These are phyloP conservation scores for Malurus leucopterus DNA, from an alignment of 2,797 vertebrate genomes.

Conservation along the genomic window DNA sequence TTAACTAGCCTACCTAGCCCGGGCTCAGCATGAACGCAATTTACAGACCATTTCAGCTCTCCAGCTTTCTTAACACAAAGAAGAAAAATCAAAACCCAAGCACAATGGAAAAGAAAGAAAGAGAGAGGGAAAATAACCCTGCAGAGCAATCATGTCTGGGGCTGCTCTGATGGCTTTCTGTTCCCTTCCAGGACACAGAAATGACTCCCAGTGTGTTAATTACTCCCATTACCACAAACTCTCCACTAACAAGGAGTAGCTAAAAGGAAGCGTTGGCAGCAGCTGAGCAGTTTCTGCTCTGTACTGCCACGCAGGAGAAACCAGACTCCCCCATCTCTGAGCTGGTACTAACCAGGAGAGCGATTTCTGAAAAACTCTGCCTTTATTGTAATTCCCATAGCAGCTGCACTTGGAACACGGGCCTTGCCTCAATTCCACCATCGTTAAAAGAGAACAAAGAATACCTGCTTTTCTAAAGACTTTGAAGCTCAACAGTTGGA, in stretches of 20 bases:
- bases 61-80: conserved; percentile 75
- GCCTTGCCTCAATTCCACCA: conserved; percentile 24
- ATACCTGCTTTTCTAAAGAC: conserved; percentile 8
- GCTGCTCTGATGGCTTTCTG: conserved; percentile 70
- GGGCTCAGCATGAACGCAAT: conserved; percentile 73
- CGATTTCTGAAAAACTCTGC: conserved; percentile 9
- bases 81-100: conserved; percentile 71
- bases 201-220: conserved; percentile 76
- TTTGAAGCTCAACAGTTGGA: conserved; percentile 5
- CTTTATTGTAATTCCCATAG: conserved; percentile 27
- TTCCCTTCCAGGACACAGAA: conserved; percentile 73
- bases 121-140: conserved; percentile 72
- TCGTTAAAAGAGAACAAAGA: not conserved
- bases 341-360: conserved; percentile 14
- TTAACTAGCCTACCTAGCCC: conserved; percentile 65
- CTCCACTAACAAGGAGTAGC: conserved; percentile 68
- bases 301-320: conserved; percentile 21
- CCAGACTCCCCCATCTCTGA: not conserved
- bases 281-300: conserved; percentile 51
- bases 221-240: conserved; percentile 76
- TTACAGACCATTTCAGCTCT: conserved; percentile 72
- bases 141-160: conserved; percentile 72
- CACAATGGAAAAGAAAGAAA: conserved; percentile 65
- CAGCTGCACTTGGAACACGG: not conserved
- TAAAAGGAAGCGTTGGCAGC: conserved; percentile 47